Conservation (phyloP, 2,888 invertebrate species). For the Mesorhabditis spiculigera region DNA sequence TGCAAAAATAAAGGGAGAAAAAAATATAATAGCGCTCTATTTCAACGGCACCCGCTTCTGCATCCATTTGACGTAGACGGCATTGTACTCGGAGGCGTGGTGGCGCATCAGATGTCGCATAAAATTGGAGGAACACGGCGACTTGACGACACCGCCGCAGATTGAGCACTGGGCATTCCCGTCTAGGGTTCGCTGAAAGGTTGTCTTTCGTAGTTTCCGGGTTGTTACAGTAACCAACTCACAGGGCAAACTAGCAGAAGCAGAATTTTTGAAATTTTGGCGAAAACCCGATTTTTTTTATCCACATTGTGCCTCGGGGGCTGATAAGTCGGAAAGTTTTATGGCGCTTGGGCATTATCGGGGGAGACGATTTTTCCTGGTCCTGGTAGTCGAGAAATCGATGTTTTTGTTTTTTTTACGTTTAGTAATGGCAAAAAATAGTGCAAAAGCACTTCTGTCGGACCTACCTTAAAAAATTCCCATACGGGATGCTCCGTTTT, state of each 20-base stretch:
- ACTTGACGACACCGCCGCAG: constrained; percentile 35
- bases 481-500: constrained; percentile 46
- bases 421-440: too few relatives aligned
- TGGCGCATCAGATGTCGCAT: constrained; percentile 47
- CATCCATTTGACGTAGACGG: constrained; percentile 41
- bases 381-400: too few relatives aligned
- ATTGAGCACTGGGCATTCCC: constrained; percentile 43
- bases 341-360: too few relatives aligned
- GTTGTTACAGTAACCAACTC: too few relatives aligned
- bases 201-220: not conserved
- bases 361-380: too few relatives aligned
- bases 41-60: constrained; percentile 26
- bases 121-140: constrained; percentile 43
- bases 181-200: constrained; percentile 26
- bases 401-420: too few relatives aligned
- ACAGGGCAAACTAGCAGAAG: too few relatives aligned
- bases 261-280: too few relatives aligned
- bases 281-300: too few relatives aligned
- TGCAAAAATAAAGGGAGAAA: not conserved
- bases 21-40: not conserved
- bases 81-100: constrained; percentile 36
- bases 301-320: too few relatives aligned
- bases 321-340: too few relatives aligned
- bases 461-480: constrained; percentile 34
- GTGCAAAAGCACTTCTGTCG: not conserved